Evolutionary conservation across 2,888 invertebrate genomes (phyloP), one percentile per base, ranked within the genome.

Genomic region (Metalampra italica): DNA sequence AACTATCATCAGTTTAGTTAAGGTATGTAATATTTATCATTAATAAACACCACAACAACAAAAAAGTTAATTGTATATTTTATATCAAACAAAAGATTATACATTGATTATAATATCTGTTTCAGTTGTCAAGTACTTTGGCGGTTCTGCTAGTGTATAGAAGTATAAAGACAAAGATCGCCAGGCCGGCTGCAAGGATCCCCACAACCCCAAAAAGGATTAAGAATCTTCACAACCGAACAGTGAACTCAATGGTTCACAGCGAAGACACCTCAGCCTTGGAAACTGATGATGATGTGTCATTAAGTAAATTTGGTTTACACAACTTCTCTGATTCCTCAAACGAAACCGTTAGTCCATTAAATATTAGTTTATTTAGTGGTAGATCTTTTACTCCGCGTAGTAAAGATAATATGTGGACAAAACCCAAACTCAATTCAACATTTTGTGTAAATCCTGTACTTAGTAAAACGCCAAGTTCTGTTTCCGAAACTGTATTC

Each of bases 251-350:
- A 29, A 56, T 69, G 37, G 56, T 70, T 45, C 75, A 79, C 7
- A 75, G 77, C 41, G 82, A 83, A 22, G 82, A 85, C 46, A 61
- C 61, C 47, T 61, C 71, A 53, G 71, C 72, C 43, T 62, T 81
- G 46, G 89, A 89, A 46, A 84, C 86, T 2, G 88, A 87, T 57
- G 88, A 89, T 62, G 88, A 89, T 62, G 87, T 89, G 9, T 88
- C 88, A 29, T 60, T 89, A 0, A 78, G 82, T 59, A 86, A 87
- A 70, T 88, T 82, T 57, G 88, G 89, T 29, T 56, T 89, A 51
- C 79, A 84, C 53, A 83, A 80, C 55, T 73, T 80, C 41, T 75
- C 87, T 0, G 82, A 82, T 48, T 87, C 87, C 3, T 39, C 39
- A 7, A 80, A 75, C 56, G 87, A 84, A 47, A 81, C 76, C 39